Conservation (phyloP, 1,140 invertebrate species). For the Drosophila ambigua region DNA sequence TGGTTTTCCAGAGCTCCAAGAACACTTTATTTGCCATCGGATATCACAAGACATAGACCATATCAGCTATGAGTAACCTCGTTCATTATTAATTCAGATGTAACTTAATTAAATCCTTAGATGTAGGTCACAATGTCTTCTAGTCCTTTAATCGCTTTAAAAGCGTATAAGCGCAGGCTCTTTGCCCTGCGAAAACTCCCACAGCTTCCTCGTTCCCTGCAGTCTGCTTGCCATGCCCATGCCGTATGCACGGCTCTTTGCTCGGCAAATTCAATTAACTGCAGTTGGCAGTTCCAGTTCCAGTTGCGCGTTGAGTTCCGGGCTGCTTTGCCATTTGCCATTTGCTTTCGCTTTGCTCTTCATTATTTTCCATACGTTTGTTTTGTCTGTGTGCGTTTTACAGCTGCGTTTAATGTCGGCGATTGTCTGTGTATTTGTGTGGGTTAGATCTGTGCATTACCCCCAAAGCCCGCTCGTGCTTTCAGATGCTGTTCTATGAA, state of each 20-base stretch:
- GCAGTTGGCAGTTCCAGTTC: slow-evolving; percentile 43
- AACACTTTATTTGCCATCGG: background rate
- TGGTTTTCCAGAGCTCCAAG: too few species aligned
- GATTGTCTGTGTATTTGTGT: background rate
- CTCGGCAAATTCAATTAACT: slow-evolving; percentile 66
- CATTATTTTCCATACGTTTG: slow-evolving; percentile 52
- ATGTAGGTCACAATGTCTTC: too few species aligned
- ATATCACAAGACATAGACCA: background rate
- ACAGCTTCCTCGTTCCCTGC: background rate
- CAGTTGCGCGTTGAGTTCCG: slow-evolving; percentile 28
- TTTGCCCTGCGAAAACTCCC: too few species aligned
- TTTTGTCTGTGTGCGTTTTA: slow-evolving; percentile 25
- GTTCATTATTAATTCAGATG: too few species aligned
- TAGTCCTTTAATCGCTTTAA: too few species aligned
- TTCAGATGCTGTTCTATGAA: slow-evolving; percentile 20
- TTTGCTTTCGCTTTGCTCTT: slow-evolving; percentile 35
- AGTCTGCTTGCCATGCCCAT: background rate
- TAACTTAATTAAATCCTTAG: too few species aligned
- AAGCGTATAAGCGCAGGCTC: too few species aligned
- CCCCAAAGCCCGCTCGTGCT: slow-evolving; percentile 29
- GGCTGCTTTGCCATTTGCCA: slow-evolving; percentile 40
- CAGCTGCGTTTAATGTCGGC: slow-evolving; percentile 52
- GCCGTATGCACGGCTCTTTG: slow-evolving; percentile 5
- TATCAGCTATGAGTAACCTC: too few species aligned
- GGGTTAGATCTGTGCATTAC: slow-evolving; percentile 28